Percentiles rank a stretch among this genome's conserved stretches.
Conservation (phyloP, 2,888 invertebrate species). For the Spialia ferax region DNA sequence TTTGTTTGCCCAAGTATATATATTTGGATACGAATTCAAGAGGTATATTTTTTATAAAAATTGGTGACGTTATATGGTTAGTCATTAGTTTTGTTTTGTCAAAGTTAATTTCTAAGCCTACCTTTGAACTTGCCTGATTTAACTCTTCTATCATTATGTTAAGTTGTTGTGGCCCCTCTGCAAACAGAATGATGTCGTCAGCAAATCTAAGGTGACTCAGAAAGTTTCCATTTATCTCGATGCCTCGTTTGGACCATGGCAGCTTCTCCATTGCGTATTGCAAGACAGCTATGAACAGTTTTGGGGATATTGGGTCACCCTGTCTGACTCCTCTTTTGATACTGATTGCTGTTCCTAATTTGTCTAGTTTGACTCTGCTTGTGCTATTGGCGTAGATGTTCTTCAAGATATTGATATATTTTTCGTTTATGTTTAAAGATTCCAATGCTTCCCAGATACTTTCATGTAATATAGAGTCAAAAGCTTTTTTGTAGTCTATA, state of each 20-base stretch:
- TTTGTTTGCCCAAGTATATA: not conserved
- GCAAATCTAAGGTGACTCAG: constrained; percentile 33
- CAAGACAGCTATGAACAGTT: constrained; percentile 37
- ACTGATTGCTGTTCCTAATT: constrained; percentile 23
- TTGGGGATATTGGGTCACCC: constrained; percentile 40
- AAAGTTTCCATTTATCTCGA: constrained; percentile 31
- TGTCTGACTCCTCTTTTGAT: constrained; percentile 39
- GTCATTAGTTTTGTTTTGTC: constrained; percentile 32
- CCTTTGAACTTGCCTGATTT: constrained; percentile 10
- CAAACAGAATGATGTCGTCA: constrained; percentile 34
- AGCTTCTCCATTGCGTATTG: constrained; percentile 25
- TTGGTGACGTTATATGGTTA: not conserved
- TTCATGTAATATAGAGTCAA: constrained; percentile 37
- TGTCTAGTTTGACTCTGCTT: constrained; percentile 37
- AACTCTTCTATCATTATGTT: constrained; percentile 35
- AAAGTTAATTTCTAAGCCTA: constrained; percentile 25
- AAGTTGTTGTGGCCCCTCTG: constrained; percentile 24
- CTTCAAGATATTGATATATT: constrained; percentile 30
- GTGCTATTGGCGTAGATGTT: constrained; percentile 12
- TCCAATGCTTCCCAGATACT: constrained; percentile 40
- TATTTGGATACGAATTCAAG: constrained; percentile 8
- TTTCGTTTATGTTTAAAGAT: constrained; percentile 16
- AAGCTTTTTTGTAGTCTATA: constrained; percentile 42
- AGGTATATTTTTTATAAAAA: not conserved
- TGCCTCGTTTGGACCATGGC: constrained; percentile 28